These are phyloP conservation scores for Eupithecia subumbrata DNA, from an alignment of 2,888 invertebrate species.

Conservation along the genomic window DNA sequence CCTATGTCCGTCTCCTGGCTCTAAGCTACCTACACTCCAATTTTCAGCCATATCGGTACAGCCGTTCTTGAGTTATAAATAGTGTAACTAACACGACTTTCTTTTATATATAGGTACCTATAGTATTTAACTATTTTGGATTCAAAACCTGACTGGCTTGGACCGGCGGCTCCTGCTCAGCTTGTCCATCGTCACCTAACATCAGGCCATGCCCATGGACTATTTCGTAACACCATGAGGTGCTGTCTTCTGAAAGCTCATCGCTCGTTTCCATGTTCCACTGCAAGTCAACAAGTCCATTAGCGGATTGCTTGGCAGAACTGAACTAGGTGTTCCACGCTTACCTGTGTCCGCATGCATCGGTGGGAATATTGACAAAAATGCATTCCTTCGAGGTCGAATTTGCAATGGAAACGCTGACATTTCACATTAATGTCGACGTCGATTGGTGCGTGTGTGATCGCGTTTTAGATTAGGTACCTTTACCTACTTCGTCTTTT, in stretches of 20 bases:
- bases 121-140: not conserved
- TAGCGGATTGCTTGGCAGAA: not conserved
- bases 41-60: no score
- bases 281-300: not conserved
- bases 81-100: no score
- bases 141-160: not conserved
- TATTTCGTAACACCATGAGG: not conserved
- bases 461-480: conserved; percentile 20
- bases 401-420: conserved; percentile 33
- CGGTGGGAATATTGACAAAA: conserved; percentile 45
- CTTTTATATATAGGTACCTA: no score
- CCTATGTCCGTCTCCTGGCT: no score
- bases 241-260: not conserved
- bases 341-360: conserved; percentile 22
- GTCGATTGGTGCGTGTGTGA: conserved; percentile 23
- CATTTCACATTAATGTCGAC: conserved; percentile 27
- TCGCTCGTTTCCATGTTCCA: not conserved
- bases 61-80: no score
- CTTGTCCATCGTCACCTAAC: not conserved
- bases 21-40: no score
- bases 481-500: conserved; percentile 6
- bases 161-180: not conserved
- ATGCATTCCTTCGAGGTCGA: conserved; percentile 42
- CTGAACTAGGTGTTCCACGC: not conserved
- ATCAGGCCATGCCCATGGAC: no score